Conservation (phyloP, 2,888 invertebrate genomes). For the Mythimna impura region DNA sequence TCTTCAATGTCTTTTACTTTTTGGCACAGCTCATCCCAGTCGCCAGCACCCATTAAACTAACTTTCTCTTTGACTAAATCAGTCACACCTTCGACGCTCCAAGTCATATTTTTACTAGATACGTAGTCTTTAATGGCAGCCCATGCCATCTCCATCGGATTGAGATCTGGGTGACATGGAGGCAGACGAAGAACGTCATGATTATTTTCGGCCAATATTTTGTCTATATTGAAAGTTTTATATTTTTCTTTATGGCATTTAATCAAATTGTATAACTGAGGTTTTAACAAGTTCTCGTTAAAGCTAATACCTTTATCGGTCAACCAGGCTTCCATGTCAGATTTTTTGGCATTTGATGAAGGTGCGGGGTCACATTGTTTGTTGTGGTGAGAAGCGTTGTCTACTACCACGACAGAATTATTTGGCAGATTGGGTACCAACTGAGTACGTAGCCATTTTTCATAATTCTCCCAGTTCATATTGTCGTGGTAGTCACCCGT, state of each 20-base stretch:
- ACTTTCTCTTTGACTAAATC: background rate
- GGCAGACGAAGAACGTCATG: conserved; percentile 6
- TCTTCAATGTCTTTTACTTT: background rate
- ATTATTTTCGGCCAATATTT: background rate
- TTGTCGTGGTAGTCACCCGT: background rate
- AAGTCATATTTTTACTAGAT: background rate
- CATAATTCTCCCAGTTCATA: background rate
- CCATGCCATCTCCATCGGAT: conserved; percentile 4
- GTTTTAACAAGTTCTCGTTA: background rate
- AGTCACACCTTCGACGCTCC: background rate
- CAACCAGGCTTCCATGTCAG: background rate
- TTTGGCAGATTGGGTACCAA: background rate
- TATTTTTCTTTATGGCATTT: background rate
- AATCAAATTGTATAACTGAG: background rate
- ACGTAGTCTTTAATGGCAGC: conserved; percentile 12
- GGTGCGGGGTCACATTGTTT: background rate
- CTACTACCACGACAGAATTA: background rate
- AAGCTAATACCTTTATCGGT: background rate
- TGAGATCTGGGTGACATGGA: conserved; percentile 5
- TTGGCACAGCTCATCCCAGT: background rate
- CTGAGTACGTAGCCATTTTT: background rate
- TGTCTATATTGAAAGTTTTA: background rate
- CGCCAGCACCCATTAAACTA: conserved; percentile 8
- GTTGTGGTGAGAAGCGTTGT: background rate
- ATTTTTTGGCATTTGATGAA: background rate